Evolutionary conservation across 2,797 vertebrate genomes (phyloP).

Genomic region (Lagodon rhomboides): DNA sequence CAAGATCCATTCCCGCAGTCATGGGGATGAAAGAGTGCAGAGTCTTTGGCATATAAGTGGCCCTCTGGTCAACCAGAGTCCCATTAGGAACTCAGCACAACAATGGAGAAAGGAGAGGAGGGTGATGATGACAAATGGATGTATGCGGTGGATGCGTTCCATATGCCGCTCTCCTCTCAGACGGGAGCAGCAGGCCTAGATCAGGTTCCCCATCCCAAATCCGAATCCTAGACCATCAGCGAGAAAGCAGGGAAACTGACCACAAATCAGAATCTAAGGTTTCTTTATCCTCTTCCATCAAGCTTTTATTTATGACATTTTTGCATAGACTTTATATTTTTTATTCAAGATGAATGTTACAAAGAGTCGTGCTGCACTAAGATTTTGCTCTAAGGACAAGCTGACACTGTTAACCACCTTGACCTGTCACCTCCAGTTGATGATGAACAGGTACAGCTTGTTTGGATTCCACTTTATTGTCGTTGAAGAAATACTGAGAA

Average conservation of each 20-base stretch:
- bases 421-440: background rate
- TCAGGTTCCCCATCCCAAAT: conserved; percentile 70
- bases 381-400: conserved; percentile 19
- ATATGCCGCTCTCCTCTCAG: conserved; percentile 67
- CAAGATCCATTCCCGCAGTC: conserved; percentile 31
- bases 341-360: conserved; percentile 36
- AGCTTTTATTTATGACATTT: conserved; percentile 39
- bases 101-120: conserved; percentile 68
- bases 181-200: conserved; percentile 65
- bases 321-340: conserved; percentile 27
- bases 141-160: conserved; percentile 81
- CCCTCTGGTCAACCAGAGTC: conserved; percentile 59
- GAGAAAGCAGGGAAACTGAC: conserved; percentile 56
- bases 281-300: conserved; percentile 58
- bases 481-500: no score
- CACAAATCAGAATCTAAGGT: conserved; percentile 66
- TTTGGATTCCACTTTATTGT: no score
- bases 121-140: conserved; percentile 83
- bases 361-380: conserved; percentile 10
- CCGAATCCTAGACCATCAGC: conserved; percentile 56
- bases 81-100: conserved; percentile 76
- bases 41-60: conserved; percentile 50
- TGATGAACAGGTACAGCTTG: background rate
- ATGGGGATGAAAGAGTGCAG: conserved; percentile 57
- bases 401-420: background rate